Conservation (phyloP, 2,888 invertebrate species). For the Ellobium chinense region DNA sequence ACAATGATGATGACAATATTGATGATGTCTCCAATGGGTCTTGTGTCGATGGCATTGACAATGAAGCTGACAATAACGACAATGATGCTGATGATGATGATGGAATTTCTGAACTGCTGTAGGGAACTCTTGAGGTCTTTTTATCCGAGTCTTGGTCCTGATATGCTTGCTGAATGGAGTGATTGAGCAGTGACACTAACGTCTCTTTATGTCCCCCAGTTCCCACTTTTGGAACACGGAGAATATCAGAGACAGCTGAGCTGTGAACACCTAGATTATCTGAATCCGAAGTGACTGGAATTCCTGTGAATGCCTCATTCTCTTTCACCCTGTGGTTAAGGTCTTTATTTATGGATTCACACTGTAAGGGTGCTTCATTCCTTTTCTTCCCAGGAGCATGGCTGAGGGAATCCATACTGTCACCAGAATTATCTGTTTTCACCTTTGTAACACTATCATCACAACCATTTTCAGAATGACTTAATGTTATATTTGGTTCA, state of each 20-base stretch:
- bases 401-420: too few relatives aligned
- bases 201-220: conserved; percentile 17
- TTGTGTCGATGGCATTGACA: background rate
- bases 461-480: background rate
- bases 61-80: too few relatives aligned
- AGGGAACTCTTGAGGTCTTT: background rate
- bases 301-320: background rate
- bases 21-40: conserved; percentile 19
- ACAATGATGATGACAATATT: conserved; percentile 33
- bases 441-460: background rate
- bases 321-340: background rate
- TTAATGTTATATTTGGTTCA: background rate
- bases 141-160: background rate
- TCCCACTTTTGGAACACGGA: conserved; percentile 37
- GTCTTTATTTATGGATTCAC: too few relatives aligned
- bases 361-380: too few relatives aligned
- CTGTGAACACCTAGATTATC: background rate
- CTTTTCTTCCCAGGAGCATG: too few relatives aligned
- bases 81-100: background rate
- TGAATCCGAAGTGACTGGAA: background rate
- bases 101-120: background rate
- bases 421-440: background rate
- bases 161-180: conserved; percentile 35
- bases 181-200: conserved; percentile 26
- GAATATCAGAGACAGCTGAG: conserved; percentile 27